Evolutionary conservation across 2,113 vertebrate genomes (phyloP).

Genomic region (Mohoua ochrocephala): DNA sequence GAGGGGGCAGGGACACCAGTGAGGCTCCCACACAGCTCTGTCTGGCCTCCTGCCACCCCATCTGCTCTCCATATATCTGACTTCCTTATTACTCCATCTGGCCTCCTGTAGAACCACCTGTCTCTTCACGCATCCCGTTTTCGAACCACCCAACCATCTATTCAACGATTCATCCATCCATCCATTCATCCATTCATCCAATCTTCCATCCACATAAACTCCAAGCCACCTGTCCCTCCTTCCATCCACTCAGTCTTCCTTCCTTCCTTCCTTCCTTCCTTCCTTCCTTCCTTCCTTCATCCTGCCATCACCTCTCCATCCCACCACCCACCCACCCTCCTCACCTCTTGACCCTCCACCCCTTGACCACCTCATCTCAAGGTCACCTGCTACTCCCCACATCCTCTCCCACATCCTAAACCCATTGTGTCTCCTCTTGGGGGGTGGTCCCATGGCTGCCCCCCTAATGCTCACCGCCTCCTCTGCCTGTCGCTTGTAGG

Average conservation of each 20-base stretch:
- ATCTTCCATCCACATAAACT: neutral
- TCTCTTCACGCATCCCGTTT: neutral
- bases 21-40: neutral
- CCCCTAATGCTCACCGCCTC: neutral
- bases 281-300: neutral
- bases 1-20: neutral
- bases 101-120: neutral
- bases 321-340: neutral
- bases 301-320: neutral
- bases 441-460: neutral
- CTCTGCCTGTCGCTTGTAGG: conserved; percentile 29
- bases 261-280: neutral
- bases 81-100: neutral
- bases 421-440: neutral
- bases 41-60: neutral
- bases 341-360: neutral
- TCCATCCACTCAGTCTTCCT: neutral
- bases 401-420: neutral
- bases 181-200: neutral
- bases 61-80: neutral
- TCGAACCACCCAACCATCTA: neutral
- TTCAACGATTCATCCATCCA: neutral
- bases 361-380: neutral
- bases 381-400: neutral
- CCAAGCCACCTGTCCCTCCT: neutral